Conservation (phyloP, 2,113 vertebrate species). For the Regulus satrapa region DNA sequence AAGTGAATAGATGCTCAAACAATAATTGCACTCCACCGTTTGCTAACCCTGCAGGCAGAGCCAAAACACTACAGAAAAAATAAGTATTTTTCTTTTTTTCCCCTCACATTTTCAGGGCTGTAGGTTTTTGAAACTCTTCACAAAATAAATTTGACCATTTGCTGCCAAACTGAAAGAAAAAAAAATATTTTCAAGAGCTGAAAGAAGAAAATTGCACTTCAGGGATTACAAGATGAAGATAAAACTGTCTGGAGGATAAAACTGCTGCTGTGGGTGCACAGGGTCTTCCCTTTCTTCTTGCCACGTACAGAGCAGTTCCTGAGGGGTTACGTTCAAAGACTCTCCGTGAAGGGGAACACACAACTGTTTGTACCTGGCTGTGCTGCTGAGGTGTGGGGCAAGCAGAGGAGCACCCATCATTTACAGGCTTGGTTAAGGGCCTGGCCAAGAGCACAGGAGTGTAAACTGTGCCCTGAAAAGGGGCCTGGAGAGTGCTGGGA, state of each 20-base stretch:
- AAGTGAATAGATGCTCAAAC: not conserved
- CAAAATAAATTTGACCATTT: not conserved
- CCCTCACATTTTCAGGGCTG: not conserved
- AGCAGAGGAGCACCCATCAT: not conserved
- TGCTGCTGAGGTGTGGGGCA: not conserved
- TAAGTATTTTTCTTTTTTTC: not conserved
- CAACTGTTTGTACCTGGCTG: not conserved
- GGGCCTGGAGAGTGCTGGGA: not conserved
- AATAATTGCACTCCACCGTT: not conserved
- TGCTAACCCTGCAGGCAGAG: not conserved
- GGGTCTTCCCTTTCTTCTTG: not conserved
- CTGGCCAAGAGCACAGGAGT: not conserved
- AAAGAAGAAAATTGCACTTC: not conserved
- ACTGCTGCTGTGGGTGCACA: not conserved
- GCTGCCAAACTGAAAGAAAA: not conserved
- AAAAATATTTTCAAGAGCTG: not conserved
- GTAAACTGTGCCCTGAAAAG: not conserved
- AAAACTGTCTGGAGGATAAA: not conserved
- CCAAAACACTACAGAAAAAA: not conserved
- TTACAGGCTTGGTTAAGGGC: not conserved
- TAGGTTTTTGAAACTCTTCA: not conserved
- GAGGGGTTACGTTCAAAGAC: not conserved
- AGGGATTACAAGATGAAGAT: not conserved
- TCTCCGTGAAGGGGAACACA: not conserved
- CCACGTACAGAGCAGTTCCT: not conserved